Evolutionary conservation across 2,113 vertebrate species (phyloP).

Genomic region (Serinus canaria): DNA sequence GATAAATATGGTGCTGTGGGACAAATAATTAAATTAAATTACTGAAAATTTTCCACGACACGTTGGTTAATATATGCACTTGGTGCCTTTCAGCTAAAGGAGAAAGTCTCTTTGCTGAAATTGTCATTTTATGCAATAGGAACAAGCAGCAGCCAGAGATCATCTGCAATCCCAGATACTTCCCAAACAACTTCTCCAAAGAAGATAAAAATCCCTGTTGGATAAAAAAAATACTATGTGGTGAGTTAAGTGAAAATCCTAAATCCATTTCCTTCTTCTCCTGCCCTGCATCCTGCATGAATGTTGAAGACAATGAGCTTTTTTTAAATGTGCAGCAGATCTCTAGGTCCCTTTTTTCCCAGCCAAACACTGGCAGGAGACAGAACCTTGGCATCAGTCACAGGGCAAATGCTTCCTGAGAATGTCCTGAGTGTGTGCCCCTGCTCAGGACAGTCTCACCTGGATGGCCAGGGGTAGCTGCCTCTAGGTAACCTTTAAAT

Average conservation of each 20-base stretch:
- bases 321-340: background rate
- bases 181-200: background rate
- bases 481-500: background rate
- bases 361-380: background rate
- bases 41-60: background rate
- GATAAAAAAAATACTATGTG: background rate
- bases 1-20: background rate
- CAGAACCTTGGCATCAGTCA: background rate
- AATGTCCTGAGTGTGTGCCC: rapidly evolving
- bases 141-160: background rate
- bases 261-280: background rate
- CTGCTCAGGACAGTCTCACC: background rate
- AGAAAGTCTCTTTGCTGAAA: background rate
- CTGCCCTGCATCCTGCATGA: background rate
- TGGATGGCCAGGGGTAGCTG: background rate
- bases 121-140: background rate
- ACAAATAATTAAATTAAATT: background rate
- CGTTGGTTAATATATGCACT: background rate
- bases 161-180: background rate
- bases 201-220: background rate
- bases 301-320: background rate
- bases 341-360: background rate
- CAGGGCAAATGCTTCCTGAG: background rate
- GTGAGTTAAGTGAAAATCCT: background rate
- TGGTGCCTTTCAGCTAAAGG: background rate